Conservation (phyloP, 2,113 vertebrate genomes). For the Rhinopomastus cyanomelas region DNA sequence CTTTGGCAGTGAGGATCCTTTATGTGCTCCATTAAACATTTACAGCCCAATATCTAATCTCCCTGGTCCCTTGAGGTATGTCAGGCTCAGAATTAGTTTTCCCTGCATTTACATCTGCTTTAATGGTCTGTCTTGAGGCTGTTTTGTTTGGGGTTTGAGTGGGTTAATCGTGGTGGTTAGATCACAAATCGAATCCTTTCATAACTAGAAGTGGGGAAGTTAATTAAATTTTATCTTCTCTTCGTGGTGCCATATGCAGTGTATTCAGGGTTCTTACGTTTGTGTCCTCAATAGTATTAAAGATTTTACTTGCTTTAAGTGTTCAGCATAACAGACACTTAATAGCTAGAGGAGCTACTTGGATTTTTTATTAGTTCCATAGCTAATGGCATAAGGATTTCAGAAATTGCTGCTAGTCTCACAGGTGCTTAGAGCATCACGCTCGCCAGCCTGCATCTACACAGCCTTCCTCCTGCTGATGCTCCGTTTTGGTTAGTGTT, state of each 20-base stretch:
- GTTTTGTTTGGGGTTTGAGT: constrained; percentile 42
- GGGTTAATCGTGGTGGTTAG: constrained; percentile 22
- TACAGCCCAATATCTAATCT: neutral
- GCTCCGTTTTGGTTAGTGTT: neutral
- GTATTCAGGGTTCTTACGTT: neutral
- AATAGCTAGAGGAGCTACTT: neutral
- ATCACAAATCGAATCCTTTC: constrained; percentile 10
- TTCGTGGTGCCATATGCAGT: neutral
- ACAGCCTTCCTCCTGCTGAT: neutral
- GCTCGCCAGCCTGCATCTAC: neutral
- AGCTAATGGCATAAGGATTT: neutral
- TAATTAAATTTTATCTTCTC: constrained; percentile 52
- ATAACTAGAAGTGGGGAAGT: constrained; percentile 13
- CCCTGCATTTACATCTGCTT: constrained; percentile 23
- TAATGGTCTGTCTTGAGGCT: constrained; percentile 23
- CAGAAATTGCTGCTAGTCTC: neutral
- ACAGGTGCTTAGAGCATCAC: neutral
- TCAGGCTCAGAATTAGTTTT: neutral
- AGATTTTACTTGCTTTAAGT: neutral
- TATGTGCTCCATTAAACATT: constrained; percentile 36
- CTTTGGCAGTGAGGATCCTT: neutral
- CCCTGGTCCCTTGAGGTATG: neutral
- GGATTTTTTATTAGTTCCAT: constrained; percentile 14
- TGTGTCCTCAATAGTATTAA: neutral
- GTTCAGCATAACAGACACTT: neutral